Evolutionary conservation across 2,797 vertebrate species (phyloP).

Genomic region (Acomys russatus): DNA sequence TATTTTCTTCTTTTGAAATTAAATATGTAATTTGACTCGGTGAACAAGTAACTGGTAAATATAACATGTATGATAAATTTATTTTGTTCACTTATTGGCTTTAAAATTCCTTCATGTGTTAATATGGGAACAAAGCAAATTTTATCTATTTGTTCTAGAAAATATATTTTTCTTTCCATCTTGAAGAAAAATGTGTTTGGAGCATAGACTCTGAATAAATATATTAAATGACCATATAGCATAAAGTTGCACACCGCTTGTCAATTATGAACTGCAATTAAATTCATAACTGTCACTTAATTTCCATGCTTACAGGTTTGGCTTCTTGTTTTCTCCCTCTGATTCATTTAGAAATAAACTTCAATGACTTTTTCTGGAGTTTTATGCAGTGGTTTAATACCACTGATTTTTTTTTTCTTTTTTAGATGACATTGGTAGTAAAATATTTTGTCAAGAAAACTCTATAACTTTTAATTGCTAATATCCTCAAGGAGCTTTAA

Average conservation of each 20-base stretch:
- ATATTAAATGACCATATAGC: too few species aligned
- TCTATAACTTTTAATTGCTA: background rate
- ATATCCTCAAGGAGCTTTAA: background rate
- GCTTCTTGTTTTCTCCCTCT: background rate
- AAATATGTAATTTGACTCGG: background rate
- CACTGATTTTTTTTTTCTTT: background rate
- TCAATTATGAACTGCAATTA: background rate
- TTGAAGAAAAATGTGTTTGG: too few species aligned
- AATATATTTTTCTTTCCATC: background rate
- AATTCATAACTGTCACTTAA: background rate
- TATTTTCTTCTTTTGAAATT: background rate
- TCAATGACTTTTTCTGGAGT: background rate
- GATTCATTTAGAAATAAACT: background rate
- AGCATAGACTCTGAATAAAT: too few species aligned
- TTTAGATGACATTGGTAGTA: slow-evolving; percentile 31
- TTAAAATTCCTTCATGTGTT: background rate
- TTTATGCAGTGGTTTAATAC: background rate
- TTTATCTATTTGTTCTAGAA: background rate
- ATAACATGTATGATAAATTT: background rate
- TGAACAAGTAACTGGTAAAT: background rate
- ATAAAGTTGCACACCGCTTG: background rate
- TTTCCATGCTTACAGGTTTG: background rate
- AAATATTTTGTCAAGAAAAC: background rate
- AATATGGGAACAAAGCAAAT: background rate
- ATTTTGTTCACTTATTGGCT: background rate